These are phyloP conservation scores for Muscicapa striata DNA, from an alignment of 2,797 vertebrate species.

Conservation along the genomic window DNA sequence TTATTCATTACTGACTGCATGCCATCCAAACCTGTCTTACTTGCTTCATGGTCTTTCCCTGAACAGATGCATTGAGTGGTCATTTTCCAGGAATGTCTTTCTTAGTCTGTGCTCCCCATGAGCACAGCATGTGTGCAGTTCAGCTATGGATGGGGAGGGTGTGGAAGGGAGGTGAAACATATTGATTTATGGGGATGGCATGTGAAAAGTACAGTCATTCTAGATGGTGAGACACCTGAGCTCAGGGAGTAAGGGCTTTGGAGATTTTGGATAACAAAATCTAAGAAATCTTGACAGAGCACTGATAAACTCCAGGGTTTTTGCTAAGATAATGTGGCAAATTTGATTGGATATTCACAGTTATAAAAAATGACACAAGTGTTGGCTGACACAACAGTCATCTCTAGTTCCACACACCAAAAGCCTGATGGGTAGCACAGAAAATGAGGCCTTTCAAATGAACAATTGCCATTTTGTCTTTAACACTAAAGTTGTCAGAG, in stretches of 20 bases:
- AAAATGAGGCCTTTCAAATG: not conserved
- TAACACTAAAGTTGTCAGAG: slow-evolving; percentile 66
- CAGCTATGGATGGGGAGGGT: not conserved
- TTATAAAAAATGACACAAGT: not conserved
- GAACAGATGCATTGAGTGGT: not conserved
- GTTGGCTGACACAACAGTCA: not conserved
- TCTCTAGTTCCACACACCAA: not conserved
- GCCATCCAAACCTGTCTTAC: not conserved
- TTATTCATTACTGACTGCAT: not conserved
- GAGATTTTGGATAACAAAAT: not conserved
- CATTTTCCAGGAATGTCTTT: not conserved
- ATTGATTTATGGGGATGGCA: not conserved
- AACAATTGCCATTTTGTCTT: not conserved
- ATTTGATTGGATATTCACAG: not conserved
- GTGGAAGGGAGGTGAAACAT: not conserved
- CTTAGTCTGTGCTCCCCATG: not conserved
- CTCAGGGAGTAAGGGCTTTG: not conserved
- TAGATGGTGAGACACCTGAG: not conserved
- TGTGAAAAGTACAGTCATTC: not conserved
- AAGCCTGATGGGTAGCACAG: not conserved
- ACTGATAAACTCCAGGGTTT: not conserved
- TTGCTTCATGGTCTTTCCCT: not conserved
- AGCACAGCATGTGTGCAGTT: not conserved
- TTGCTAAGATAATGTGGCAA: not conserved
- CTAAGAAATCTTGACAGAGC: not conserved